Evolutionary conservation across 2,113 vertebrate genomes (phyloP), one percentile per base, ranked within the genome.

Genomic region (Chelonoidis abingdonii): DNA sequence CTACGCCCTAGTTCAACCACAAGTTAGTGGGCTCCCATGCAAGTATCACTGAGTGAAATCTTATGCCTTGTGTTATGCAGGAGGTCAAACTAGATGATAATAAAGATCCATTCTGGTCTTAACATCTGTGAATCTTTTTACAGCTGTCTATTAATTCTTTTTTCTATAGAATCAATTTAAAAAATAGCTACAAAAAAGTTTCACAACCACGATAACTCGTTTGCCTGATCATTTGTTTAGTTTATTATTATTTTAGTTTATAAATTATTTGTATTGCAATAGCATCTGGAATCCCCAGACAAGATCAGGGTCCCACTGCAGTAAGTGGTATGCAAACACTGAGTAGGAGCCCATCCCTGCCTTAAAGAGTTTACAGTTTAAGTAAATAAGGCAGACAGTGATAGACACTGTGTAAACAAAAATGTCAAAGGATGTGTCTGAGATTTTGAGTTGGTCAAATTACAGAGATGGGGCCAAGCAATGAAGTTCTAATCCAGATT

Each of bases 161-260:
- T 41, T 49, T 80, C 57, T 78, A 11, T 86, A 84, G 93, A 89
- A 94, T 95, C 69, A 50, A 84, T 90, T 92, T 87, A 8, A 56
- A 47, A 91, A 96, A 87, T 38, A 94, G 62, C 93, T 88, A 88
- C 89, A 89, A 59, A 91, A 65, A 90, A 93, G 82, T 44, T 59
- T 44, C 72, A 50, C 84, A 96, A 88, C 93, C 86, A 65, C 91
- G 93, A 86, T 31, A 89, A 50, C 90, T 95, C 47, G 35, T 80
- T 93, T 94, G 59, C 86, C 76, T 82, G 49, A 72, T 72, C 41
- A 94, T 93, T 96, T 88, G 44, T 89, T 94, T 57, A 50, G 62
- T 89, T 92, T 94, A 47, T 87, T 93, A 93, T 93, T 96, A 87
- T 44, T 89, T 93, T 65, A 47, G 56, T 89, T 91, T 96, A 47